Evolutionary conservation across 2,113 vertebrate species (phyloP).

Genomic region (Perccottus glenii): DNA sequence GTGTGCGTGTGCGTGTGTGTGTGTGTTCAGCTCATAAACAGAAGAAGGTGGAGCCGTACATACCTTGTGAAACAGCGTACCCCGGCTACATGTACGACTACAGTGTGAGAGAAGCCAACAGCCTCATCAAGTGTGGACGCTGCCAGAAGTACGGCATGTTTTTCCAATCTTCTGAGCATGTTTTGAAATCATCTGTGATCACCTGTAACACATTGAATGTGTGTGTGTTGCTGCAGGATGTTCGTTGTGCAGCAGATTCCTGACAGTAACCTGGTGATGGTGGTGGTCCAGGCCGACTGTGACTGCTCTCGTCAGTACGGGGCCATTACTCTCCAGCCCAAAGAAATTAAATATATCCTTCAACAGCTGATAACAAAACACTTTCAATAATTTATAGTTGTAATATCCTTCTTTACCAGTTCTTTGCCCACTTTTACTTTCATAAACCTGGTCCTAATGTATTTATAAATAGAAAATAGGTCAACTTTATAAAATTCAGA

Average conservation of each 20-base stretch:
- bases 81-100: conserved; percentile 87
- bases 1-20: no score
- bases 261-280: conserved; percentile 88
- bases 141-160: conserved; percentile 89
- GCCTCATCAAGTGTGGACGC: conserved; percentile 87
- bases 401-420: no score
- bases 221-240: conserved; percentile 80
- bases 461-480: no score
- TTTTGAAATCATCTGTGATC: neutral
- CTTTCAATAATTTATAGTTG: no score
- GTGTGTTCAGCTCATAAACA: conserved; percentile 85
- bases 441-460: no score
- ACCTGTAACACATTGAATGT: neutral
- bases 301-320: conserved; percentile 88
- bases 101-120: conserved; percentile 86
- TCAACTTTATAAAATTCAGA: no score
- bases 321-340: conserved; percentile 79
- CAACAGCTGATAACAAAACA: no score
- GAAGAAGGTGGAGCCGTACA: conserved; percentile 85
- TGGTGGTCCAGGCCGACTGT: conserved; percentile 86
- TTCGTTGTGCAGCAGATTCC: conserved; percentile 90
- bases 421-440: no score
- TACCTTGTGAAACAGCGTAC: conserved; percentile 93
- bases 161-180: conserved; percentile 13
- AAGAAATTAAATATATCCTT: conserved; percentile 99